These are phyloP conservation scores for Serilophus lunatus DNA, from an alignment of 2,113 vertebrate species.

Conservation along the genomic window DNA sequence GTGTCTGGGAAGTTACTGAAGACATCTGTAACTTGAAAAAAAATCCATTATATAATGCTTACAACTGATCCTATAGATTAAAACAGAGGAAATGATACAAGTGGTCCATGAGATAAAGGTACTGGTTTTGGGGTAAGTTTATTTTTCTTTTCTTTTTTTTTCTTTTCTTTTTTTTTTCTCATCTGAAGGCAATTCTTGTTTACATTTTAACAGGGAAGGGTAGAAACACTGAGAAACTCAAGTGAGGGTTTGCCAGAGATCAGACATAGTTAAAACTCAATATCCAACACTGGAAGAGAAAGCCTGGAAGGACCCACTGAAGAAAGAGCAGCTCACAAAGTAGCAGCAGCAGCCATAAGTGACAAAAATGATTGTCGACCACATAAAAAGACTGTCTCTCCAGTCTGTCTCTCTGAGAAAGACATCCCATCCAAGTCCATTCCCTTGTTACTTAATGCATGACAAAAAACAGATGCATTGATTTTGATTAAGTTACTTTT, in stretches of 20 bases:
- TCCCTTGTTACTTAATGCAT: fast-evolving
- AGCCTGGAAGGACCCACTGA: not conserved
- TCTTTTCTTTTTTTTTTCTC: not conserved
- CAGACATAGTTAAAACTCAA: constrained; percentile 35
- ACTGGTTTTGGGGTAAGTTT: not conserved
- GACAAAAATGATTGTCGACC: not conserved
- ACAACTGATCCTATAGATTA: not conserved
- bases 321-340: not conserved
- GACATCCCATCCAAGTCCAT: not conserved
- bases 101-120: not conserved
- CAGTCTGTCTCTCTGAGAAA: not conserved
- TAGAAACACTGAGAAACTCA: not conserved
- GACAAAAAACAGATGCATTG: not conserved
- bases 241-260: not conserved
- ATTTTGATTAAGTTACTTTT: not conserved
- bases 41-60: not conserved
- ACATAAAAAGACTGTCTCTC: not conserved
- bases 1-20: not conserved
- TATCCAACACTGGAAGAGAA: not conserved
- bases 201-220: not conserved
- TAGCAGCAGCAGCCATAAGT: not conserved
- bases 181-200: not conserved
- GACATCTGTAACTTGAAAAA: not conserved
- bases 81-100: not conserved
- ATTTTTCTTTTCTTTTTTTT: not conserved